These are phyloP conservation scores for Temnothorax longispinosus DNA, from an alignment of 1,140 invertebrate species.

Conservation along the genomic window DNA sequence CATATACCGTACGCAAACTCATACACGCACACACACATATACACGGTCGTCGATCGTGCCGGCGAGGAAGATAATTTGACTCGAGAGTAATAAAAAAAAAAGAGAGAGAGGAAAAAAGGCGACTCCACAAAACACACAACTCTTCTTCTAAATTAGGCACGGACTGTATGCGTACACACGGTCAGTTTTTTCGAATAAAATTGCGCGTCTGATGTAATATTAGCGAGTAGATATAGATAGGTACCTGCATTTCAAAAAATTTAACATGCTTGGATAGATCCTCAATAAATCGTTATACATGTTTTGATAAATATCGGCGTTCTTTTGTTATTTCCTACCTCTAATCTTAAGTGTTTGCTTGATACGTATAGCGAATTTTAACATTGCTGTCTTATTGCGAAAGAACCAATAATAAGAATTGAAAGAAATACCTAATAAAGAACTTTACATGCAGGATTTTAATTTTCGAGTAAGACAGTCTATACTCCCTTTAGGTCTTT, in stretches of 20 bases:
- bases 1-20: not conserved
- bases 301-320: slow-evolving; percentile 79
- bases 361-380: not conserved
- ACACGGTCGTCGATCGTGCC: slow-evolving; percentile 47
- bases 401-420: not conserved
- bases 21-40: not conserved
- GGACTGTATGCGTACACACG: slow-evolving; percentile 54
- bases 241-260: slow-evolving; percentile 84
- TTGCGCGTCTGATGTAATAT: slow-evolving; percentile 80
- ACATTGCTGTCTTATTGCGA: not conserved
- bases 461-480: not conserved
- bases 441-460: no score
- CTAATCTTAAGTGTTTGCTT: not conserved
- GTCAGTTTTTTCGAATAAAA: slow-evolving; percentile 74
- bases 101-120: slow-evolving; percentile 4
- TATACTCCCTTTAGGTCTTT: not conserved
- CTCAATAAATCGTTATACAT: slow-evolving; percentile 85
- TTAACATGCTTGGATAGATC: slow-evolving; percentile 84
- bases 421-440: not conserved
- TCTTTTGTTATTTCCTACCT: slow-evolving; percentile 37
- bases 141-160: slow-evolving; percentile 63
- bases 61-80: slow-evolving; percentile 57
- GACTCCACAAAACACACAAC: slow-evolving; percentile 54
- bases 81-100: slow-evolving; percentile 19
- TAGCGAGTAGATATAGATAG: slow-evolving; percentile 83